Evolutionary conservation across 2,797 vertebrate species (phyloP).

Genomic region (Sebastiscus albofasciatus): DNA sequence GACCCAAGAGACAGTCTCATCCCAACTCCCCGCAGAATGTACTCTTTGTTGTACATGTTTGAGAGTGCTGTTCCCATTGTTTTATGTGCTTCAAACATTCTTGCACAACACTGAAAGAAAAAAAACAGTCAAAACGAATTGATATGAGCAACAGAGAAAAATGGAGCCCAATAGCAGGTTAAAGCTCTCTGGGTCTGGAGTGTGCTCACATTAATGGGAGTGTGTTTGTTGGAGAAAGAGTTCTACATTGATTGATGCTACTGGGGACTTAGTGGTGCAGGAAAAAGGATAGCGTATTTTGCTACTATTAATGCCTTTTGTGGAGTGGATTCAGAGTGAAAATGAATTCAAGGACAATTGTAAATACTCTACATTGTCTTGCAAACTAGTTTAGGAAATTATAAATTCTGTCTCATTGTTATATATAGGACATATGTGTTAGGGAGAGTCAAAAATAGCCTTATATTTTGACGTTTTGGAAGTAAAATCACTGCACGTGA

Average conservation of each 20-base stretch:
- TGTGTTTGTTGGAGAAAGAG: conserved; percentile 29
- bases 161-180: conserved; percentile 47
- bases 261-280: conserved; percentile 1
- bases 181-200: conserved; percentile 18
- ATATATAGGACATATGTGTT: not conserved
- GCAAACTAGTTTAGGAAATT: not conserved
- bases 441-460: not conserved
- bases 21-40: not conserved
- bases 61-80: not conserved
- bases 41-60: not conserved
- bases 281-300: conserved; percentile 3
- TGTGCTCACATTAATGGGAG: conserved; percentile 40
- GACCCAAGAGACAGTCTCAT: not conserved
- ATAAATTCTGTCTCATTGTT: not conserved
- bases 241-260: conserved; percentile 52
- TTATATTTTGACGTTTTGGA: not conserved
- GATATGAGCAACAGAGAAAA: conserved; percentile 17
- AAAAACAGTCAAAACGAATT: conserved; percentile 10
- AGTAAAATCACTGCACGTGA: not conserved
- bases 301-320: not conserved
- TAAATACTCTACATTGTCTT: not conserved
- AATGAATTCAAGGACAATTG: not conserved
- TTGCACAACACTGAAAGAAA: not conserved
- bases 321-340: not conserved
- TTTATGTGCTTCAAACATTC: conserved; percentile 1